Base-by-base conservation (phyloP, 2,797 vertebrate genomes). In the Scomberomorus guttatus region DNA sequence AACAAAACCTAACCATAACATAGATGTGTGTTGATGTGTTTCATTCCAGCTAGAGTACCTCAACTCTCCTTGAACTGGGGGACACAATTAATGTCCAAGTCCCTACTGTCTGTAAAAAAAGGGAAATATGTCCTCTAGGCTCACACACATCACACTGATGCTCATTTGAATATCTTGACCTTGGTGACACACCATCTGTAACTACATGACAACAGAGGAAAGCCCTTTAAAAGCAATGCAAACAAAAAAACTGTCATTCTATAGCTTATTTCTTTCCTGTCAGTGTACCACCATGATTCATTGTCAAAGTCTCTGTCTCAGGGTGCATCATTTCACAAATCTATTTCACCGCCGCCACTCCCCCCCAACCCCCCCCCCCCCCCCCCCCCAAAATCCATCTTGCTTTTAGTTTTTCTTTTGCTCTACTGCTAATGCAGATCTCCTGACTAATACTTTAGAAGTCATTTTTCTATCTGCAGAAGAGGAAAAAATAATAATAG, bases 361-460 rank as follows among this genome's bases (percentile, higher is more conserved):
- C 72, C 34, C 8, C 52, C 25, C 58, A 87, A n/a, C 66, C 29
- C 8, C 44, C 72, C 34, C 8, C 52, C 25, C 58, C 44, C 66
- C 29, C 8, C 44, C 72, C 34, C 8, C 52, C 25, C 58, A 87
- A n/a, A n/a, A n/a, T 89, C 68, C 74, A 82, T 88, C 83, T 85
- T 81, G 58, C 77, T 87, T 84, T 75, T 52, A 77, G 73, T 79
- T 80, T 66, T 81, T 78, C 67, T 72, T 79, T 77, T 68, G 77
- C 79, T 75, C 75, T 65, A 66, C 75, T 81, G 71, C 81, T 75
- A 87, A 93, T 87, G 92, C 80, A 81, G 75, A 80, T 89, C 84
- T 73, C 57, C 72, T 51, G 69, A 83, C 74, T 75, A 83, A 78
- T 79, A 88, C 80, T 82, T 88, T 48, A 62, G 52, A 84, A 81